Percentiles rank a stretch among this genome's conserved stretches.
phyloP scores from a whole-genome alignment of 2,113 vertebrate species.

The Anarrhichthys ocellatus region DNA sequence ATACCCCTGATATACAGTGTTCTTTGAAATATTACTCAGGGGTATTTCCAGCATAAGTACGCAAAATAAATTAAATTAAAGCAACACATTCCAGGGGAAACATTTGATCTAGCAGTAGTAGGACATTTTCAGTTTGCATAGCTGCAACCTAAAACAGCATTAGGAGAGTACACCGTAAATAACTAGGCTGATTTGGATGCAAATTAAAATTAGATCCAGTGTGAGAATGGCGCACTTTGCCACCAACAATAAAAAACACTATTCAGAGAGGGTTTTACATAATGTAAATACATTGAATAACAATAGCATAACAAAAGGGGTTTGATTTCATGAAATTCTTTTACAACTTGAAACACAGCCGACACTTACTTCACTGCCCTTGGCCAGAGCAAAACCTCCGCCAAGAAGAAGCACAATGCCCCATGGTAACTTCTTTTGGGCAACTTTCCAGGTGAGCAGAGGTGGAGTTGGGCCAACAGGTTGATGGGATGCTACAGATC shows the following conservation, averaged over 20 bases:
- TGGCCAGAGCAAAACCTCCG: conserved; percentile 97
- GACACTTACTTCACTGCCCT: conserved; percentile 90
- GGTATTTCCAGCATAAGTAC: background rate
- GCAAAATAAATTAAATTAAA: background rate
- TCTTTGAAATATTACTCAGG: background rate
- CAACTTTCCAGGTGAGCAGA: conserved; percentile 91
- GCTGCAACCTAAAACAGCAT: background rate
- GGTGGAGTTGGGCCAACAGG: conserved; percentile 62
- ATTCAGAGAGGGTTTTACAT: background rate
- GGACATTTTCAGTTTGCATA: background rate
- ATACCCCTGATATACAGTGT: background rate
- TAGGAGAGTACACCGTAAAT: background rate
- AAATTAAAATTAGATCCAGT: background rate
- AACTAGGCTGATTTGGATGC: background rate
- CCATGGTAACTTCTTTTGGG: conserved; percentile 94
- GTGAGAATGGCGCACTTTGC: background rate
- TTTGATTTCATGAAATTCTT: background rate
- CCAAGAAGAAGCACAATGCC: conserved; percentile 94
- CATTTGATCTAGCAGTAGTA: background rate
- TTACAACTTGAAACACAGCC: background rate
- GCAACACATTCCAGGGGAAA: background rate
- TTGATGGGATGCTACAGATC: conserved; percentile 59
- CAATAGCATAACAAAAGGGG: background rate
- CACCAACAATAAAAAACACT: background rate
- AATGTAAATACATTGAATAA: background rate